Evolutionary conservation across 2,113 vertebrate genomes (phyloP).

Genomic region (Eulemur macaco): DNA sequence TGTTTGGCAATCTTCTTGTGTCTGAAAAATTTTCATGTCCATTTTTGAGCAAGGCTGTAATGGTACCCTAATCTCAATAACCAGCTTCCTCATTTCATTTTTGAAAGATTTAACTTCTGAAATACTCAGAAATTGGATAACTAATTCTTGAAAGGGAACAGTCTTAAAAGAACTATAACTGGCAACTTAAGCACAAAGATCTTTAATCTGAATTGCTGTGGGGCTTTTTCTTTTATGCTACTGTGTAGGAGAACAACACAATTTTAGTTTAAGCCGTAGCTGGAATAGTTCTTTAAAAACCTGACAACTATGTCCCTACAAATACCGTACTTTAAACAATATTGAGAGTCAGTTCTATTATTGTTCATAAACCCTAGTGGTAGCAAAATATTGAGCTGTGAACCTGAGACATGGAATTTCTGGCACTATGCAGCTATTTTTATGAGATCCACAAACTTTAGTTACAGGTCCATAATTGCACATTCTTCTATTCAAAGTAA

Average conservation of each 20-base stretch:
- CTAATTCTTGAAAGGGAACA: background rate
- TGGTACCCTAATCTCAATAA: background rate
- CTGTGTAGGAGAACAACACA: background rate
- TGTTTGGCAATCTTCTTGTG: background rate
- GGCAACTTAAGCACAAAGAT: background rate
- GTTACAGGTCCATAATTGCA: background rate
- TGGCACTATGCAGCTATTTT: constrained; percentile 39
- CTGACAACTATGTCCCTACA: background rate
- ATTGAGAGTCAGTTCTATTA: background rate
- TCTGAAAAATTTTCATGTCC: background rate
- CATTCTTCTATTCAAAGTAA: constrained; percentile 48
- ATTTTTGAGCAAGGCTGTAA: background rate
- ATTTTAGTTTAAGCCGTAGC: background rate
- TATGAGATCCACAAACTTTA: constrained; percentile 5
- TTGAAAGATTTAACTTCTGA: background rate
- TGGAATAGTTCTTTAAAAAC: background rate
- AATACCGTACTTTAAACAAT: background rate
- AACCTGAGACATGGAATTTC: background rate
- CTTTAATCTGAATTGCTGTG: background rate
- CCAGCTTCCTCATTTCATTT: background rate
- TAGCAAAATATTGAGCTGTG: constrained; percentile 26
- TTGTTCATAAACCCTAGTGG: background rate
- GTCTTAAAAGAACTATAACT: background rate
- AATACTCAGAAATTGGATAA: background rate
- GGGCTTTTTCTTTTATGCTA: background rate